Evolutionary conservation across 2,797 vertebrate species (phyloP).

Genomic region (Oryzias sinensis): DNA sequence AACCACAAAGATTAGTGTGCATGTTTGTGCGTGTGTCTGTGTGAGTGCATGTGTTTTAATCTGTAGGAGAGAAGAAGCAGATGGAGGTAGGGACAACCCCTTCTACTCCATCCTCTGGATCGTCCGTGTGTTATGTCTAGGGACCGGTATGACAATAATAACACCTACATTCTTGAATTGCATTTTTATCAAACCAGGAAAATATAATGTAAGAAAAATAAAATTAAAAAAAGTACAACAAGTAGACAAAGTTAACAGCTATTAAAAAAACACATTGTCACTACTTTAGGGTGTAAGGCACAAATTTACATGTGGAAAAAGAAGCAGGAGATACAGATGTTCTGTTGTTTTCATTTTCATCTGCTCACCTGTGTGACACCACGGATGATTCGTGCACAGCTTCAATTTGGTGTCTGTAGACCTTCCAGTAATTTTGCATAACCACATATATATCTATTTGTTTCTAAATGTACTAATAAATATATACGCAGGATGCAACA

Average conservation of each 20-base stretch:
- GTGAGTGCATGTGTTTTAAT: background rate
- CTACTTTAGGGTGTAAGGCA: constrained; percentile 99
- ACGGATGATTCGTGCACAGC: constrained; percentile 39
- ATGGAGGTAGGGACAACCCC: constrained; percentile 25
- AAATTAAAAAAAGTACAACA: constrained; percentile 65
- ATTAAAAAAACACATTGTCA: constrained; percentile 86
- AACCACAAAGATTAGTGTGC: constrained; percentile 71
- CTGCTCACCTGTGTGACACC: constrained; percentile 43
- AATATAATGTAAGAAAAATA: constrained; percentile 71
- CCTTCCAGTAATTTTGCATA: constrained; percentile 44
- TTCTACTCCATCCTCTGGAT: constrained; percentile 26
- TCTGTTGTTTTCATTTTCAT: constrained; percentile 32
- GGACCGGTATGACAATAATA: constrained; percentile 79
- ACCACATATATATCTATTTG: no score
- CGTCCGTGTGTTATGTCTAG: constrained; percentile 66
- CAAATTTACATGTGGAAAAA: constrained; percentile 99
- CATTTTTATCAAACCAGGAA: constrained; percentile 81
- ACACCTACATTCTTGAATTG: constrained; percentile 84
- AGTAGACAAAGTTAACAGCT: constrained; percentile 84
- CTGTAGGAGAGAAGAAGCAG: constrained; percentile 18
- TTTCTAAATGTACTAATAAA: background rate
- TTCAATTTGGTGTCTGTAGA: constrained; percentile 43
- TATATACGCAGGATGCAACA: constrained; percentile 85
- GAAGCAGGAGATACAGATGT: constrained; percentile 83
- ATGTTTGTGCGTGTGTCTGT: constrained; percentile 11